phyloP scores from a whole-genome alignment of 2,797 vertebrate species.

The Avahi laniger region DNA sequence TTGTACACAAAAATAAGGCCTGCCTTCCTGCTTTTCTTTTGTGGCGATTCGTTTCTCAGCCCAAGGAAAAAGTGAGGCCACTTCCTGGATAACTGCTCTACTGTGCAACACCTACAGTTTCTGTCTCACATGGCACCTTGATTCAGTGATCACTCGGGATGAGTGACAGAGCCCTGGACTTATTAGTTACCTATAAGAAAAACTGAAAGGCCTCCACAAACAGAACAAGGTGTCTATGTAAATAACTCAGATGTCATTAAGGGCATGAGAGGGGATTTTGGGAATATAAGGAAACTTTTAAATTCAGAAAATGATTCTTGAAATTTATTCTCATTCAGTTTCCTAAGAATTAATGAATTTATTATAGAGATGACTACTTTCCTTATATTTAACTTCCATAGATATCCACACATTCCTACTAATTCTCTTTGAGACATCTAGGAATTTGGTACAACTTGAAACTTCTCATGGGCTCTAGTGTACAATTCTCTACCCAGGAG shows the following conservation, averaged over 20 bases:
- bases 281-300: background rate
- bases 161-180: slow-evolving; percentile 46
- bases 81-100: too few relatives aligned
- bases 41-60: background rate
- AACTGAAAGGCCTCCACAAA: background rate
- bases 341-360: background rate
- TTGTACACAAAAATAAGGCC: background rate
- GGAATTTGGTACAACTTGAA: background rate
- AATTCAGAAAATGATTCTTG: background rate
- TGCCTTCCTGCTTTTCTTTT: background rate
- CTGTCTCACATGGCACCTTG: background rate
- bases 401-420: background rate
- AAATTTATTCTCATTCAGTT: slow-evolving; percentile 40
- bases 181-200: background rate
- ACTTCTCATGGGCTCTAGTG: background rate
- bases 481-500: background rate
- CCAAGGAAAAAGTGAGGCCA: background rate
- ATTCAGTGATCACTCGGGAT: background rate
- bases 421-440: background rate
- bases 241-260: background rate
- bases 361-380: background rate
- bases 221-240: background rate
- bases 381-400: background rate
- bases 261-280: background rate
- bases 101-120: background rate